Evolutionary conservation across 2,888 invertebrate genomes (phyloP), one percentile per base, ranked within the genome.

Genomic region (Odontocolon sp.): DNA sequence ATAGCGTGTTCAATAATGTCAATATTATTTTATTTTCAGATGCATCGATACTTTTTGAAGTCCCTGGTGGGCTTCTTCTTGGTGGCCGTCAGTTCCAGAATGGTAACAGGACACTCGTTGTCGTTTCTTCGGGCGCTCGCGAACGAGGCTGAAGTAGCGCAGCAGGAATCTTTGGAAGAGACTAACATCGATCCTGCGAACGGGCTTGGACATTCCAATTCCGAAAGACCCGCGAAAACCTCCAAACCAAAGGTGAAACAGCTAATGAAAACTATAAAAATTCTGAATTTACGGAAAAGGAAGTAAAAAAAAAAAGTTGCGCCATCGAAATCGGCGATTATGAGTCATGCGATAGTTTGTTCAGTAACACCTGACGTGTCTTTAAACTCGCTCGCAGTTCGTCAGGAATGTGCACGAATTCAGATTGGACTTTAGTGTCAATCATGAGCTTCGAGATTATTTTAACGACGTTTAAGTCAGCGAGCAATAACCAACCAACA

Each of bases 41-140:
- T 80, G 80, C 69, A 70, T 63, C 61, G 26, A 18, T 45, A 72
- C 45, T 31, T 73, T 28, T 26, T 45, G n/a, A 78, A 70, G 23
- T 67, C 38, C 33, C 52, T 78, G 31, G 40, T 73, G 70, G 72
- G 63, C 6, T 59, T 78, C n/a, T 23, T 76, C 47, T n/a, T 73
- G 31, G 14, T 78, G 52, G 42, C 69, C 33, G 40, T 68, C 3
- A 40, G 33, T 21, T 42, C 36, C 21, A 52, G 50, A 21, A 52
- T 45, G 6, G 18, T 45, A n/a, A 26, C 70, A 0, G 72, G 56
- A 28, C 61, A 23, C 23, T 36, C 59, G 8, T 2, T 57, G 2
- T 36, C 50, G 6, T 61, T 76, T 11, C 5, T 76, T 1, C 57
- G 45, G 8, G 61, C 45, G 11, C 40, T 76, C 5, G 18, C 63